Evolutionary conservation across 2,797 vertebrate species (phyloP).

Genomic region (Hapalemur alaotrensis): DNA sequence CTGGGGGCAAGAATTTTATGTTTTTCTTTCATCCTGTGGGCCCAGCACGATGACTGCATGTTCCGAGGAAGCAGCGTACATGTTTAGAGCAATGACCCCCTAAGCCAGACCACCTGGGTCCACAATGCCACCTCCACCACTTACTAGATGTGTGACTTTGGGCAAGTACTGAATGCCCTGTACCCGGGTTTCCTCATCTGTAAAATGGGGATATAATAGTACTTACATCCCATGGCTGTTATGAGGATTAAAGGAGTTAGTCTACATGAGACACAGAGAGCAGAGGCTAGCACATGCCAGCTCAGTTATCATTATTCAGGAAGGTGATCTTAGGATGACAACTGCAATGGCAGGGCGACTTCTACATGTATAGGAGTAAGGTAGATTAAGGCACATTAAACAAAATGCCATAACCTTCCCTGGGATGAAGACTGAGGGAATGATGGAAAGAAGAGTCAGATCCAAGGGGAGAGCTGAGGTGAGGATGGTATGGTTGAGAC

Average conservation of each 20-base stretch:
- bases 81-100: background rate
- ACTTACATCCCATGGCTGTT: too few relatives aligned
- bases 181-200: background rate
- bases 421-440: background rate
- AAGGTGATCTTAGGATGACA: background rate
- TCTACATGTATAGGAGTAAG: background rate
- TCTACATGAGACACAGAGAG: background rate
- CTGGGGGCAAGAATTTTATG: background rate
- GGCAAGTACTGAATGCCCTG: background rate
- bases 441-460: background rate
- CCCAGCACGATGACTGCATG: too few relatives aligned
- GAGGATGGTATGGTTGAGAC: background rate
- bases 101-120: too few relatives aligned
- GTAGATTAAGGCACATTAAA: background rate
- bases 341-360: fast-evolving
- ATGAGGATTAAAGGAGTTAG: background rate
- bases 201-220: background rate
- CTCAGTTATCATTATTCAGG: too few relatives aligned
- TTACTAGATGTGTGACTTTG: background rate
- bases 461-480: background rate
- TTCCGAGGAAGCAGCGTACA: background rate
- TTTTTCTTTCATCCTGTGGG: background rate
- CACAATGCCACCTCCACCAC: background rate
- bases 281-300: background rate
- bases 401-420: background rate